Conservation (phyloP, 2,113 vertebrate species). For the Aramus guarauna region DNA sequence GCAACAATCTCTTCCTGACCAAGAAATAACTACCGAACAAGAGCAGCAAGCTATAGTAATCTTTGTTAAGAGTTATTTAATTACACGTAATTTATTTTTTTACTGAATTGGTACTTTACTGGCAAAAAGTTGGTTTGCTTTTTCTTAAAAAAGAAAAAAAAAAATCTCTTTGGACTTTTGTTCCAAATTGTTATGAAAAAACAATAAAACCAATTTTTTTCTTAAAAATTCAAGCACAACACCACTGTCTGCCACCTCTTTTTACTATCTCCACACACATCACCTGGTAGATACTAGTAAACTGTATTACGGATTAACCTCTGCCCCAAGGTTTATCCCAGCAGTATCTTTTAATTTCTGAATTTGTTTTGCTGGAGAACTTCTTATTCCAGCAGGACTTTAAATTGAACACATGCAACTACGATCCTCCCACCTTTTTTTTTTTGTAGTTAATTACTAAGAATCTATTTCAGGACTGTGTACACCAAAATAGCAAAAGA, state of each 20-base stretch:
- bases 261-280: not conserved
- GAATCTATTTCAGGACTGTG: not conserved
- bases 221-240: not conserved
- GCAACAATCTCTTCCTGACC: fast-evolving
- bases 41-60: not conserved
- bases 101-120: not conserved
- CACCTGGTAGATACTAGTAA: not conserved
- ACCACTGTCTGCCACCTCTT: not conserved
- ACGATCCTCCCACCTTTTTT: not conserved
- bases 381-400: not conserved
- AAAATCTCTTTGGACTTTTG: not conserved
- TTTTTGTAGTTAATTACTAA: not conserved
- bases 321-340: not conserved
- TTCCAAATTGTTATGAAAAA: not conserved
- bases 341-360: not conserved
- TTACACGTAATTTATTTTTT: not conserved
- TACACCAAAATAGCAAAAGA: not conserved
- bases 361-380: not conserved
- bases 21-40: not conserved
- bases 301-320: not conserved
- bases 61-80: not conserved
- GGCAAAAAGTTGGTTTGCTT: not conserved
- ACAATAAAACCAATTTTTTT: not conserved
- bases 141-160: not conserved
- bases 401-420: not conserved